A percentile compares a stretch with the other conserved stretches of the same genome.
phyloP scores from a whole-genome alignment of 2,113 vertebrate species.

The Seriola aureovittata region DNA sequence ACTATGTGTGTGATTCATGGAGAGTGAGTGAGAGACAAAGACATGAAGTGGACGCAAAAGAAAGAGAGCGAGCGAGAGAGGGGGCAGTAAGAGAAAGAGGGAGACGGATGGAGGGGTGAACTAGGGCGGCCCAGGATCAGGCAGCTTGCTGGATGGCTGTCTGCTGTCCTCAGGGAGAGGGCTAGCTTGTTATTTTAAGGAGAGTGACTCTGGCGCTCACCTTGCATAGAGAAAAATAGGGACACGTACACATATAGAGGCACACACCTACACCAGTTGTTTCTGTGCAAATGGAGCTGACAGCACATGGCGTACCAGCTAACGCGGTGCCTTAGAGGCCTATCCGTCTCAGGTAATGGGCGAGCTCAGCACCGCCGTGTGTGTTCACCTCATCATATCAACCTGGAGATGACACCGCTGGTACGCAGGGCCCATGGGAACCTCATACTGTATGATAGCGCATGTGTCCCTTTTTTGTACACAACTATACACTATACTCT shows the following conservation, averaged over 20 bases:
- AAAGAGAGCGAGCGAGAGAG: slow-evolving; percentile 18
- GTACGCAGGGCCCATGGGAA: slow-evolving; percentile 14
- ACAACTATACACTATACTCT: neutral
- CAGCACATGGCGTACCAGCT: slow-evolving; percentile 27
- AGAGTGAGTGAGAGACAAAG: slow-evolving; percentile 41
- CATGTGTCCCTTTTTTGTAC: neutral
- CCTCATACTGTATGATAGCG: neutral
- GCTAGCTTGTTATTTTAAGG: slow-evolving; percentile 83
- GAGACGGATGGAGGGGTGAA: slow-evolving; percentile 79
- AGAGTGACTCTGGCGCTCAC: slow-evolving; percentile 78
- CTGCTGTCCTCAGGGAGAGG: slow-evolving; percentile 80
- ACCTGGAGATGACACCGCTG: slow-evolving; percentile 3
- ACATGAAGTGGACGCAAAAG: slow-evolving; percentile 16
- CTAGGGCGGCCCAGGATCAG: slow-evolving; percentile 79
- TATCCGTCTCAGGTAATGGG: slow-evolving; percentile 62
- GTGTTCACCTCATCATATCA: slow-evolving; percentile 38
- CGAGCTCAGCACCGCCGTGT: slow-evolving; percentile 5
- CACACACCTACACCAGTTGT: slow-evolving; percentile 46
- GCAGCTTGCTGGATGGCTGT: slow-evolving; percentile 75
- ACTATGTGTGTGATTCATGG: slow-evolving; percentile 57
- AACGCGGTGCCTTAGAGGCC: slow-evolving; percentile 46
- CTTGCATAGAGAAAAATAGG: slow-evolving; percentile 62
- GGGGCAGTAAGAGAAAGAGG: slow-evolving; percentile 35
- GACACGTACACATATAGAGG: slow-evolving; percentile 28
- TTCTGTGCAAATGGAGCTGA: slow-evolving; percentile 65